These are phyloP conservation scores for Dipodomys stephensi DNA, from an alignment of 2,113 vertebrate genomes.

Conservation along the genomic window DNA sequence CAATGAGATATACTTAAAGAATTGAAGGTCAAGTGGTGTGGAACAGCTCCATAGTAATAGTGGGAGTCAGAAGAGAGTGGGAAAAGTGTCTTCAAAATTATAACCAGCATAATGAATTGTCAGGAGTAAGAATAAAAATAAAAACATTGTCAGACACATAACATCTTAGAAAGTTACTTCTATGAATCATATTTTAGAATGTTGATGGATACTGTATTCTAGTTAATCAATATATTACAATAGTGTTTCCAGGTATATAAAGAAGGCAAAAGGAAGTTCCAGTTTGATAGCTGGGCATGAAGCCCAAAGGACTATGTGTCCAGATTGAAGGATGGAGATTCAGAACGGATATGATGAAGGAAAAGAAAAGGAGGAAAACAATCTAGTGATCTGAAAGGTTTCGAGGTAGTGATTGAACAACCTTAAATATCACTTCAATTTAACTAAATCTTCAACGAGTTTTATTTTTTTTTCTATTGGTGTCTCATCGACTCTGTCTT, in stretches of 20 bases:
- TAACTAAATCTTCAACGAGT: background rate
- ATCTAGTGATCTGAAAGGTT: background rate
- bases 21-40: background rate
- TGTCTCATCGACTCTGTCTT: background rate
- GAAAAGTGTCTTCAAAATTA: background rate
- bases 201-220: background rate
- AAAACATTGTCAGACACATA: background rate
- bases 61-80: background rate
- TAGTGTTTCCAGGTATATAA: background rate
- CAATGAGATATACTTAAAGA: slow-evolving; percentile 14
- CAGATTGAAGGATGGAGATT: background rate
- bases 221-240: background rate
- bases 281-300: background rate
- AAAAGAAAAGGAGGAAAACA: background rate
- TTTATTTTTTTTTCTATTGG: background rate
- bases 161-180: slow-evolving; percentile 1
- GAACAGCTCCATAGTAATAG: background rate
- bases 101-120: background rate
- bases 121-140: background rate
- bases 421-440: background rate
- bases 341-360: background rate
- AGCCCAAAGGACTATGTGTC: background rate
- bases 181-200: background rate
- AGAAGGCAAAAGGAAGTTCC: background rate
- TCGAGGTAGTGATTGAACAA: background rate